Evolutionary conservation across 2,113 vertebrate genomes (phyloP).

Genomic region (Sylvietta virens): DNA sequence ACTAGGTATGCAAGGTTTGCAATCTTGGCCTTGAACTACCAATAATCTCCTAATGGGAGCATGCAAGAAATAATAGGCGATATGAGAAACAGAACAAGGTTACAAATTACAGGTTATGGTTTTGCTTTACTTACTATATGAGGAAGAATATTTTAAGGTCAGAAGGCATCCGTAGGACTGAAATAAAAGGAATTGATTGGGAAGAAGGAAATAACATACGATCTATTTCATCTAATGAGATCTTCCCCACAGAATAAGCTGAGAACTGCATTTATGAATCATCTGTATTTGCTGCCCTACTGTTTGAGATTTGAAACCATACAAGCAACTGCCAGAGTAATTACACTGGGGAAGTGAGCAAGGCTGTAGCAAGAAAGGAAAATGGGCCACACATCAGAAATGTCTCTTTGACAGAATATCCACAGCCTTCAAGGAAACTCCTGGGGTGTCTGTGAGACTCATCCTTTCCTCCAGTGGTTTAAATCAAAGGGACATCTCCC

Average conservation of each 20-base stretch:
- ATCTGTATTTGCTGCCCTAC: neutral
- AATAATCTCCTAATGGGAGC: neutral
- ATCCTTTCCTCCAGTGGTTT: neutral
- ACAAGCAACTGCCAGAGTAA: neutral
- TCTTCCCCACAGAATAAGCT: neutral
- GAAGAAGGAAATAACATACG: constrained; percentile 11
- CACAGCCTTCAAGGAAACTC: neutral
- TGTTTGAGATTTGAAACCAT: neutral
- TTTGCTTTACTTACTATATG: neutral
- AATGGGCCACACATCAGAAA: neutral
- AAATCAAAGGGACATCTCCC: neutral
- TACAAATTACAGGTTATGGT: constrained; percentile 31
- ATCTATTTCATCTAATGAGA: constrained; percentile 43
- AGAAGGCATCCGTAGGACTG: constrained; percentile 5
- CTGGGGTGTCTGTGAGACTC: neutral
- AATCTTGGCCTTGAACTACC: constrained; percentile 10
- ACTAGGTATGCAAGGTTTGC: neutral
- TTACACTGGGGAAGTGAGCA: neutral
- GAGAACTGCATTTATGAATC: constrained; percentile 22
- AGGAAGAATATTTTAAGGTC: constrained; percentile 42
- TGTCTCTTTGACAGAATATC: neutral
- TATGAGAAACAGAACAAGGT: neutral
- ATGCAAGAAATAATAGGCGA: neutral
- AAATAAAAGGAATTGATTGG: constrained; percentile 48
- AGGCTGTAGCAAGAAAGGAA: neutral